Evolutionary conservation across 2,888 invertebrate genomes (phyloP).

Genomic region (Hyles lineata): DNA sequence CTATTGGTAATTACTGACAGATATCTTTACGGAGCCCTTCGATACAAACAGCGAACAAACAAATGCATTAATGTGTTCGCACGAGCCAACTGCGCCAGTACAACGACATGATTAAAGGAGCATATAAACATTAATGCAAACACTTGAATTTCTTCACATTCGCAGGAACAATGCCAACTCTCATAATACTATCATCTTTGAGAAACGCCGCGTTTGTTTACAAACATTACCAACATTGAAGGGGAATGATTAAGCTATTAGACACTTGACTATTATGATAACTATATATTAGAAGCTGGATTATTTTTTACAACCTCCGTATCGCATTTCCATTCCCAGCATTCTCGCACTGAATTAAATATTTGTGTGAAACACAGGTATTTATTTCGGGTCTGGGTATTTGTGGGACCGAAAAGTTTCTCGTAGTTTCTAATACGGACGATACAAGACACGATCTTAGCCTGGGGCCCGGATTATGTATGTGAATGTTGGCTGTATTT

Average conservation of each 20-base stretch:
- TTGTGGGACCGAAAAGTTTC: no score
- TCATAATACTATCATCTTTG: background rate
- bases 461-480: no score
- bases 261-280: background rate
- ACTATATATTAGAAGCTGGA: no score
- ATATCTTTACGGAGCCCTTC: background rate
- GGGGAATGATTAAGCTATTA: background rate
- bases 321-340: no score
- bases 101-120: slow-evolving; percentile 4
- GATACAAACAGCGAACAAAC: background rate
- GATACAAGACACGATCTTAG: no score
- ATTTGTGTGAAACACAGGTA: no score
- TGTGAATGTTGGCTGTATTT: no score
- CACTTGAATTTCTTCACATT: slow-evolving; percentile 10
- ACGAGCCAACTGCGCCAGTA: slow-evolving; percentile 21
- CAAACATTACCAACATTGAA: background rate
- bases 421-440: no score
- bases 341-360: no score
- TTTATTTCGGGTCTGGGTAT: no score
- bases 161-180: slow-evolving; percentile 13
- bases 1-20: no score
- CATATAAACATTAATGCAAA: slow-evolving; percentile 21
- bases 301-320: no score
- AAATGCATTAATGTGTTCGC: background rate
- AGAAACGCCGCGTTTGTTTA: background rate